phyloP scores from a whole-genome alignment of 2,113 vertebrate genomes.

The Nannobrachium achirus region DNA sequence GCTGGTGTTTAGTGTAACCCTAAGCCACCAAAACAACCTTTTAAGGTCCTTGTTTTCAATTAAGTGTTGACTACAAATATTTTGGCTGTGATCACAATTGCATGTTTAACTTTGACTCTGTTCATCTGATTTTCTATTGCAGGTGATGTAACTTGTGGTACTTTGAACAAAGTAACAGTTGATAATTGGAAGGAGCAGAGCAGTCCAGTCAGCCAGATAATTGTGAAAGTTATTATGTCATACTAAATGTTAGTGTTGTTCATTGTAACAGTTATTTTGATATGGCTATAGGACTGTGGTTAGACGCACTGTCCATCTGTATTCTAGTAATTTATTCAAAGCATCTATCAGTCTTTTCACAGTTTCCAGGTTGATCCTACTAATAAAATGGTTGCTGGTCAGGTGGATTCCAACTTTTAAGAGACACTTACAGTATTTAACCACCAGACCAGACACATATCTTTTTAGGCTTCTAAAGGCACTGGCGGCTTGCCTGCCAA shows the following conservation, averaged over 20 bases:
- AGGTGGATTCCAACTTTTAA: neutral
- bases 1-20: neutral
- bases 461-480: too few species aligned
- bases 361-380: neutral
- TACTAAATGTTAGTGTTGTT: too few species aligned
- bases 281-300: too few species aligned
- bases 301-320: too few species aligned
- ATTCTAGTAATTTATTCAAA: neutral
- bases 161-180: neutral
- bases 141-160: neutral
- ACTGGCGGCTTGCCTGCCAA: too few species aligned
- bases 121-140: neutral
- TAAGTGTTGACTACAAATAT: neutral
- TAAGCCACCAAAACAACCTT: neutral
- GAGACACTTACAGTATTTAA: neutral
- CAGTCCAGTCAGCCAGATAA: conserved; percentile 9
- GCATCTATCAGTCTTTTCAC: neutral
- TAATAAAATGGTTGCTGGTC: neutral
- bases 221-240: neutral
- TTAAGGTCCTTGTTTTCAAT: neutral
- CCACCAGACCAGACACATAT: too few species aligned
- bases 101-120: neutral
- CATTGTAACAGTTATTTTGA: too few species aligned
- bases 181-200: neutral
- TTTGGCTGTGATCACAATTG: neutral